Base-by-base conservation (phyloP, 1,140 invertebrate species). In the Magallana ariakensis region DNA sequence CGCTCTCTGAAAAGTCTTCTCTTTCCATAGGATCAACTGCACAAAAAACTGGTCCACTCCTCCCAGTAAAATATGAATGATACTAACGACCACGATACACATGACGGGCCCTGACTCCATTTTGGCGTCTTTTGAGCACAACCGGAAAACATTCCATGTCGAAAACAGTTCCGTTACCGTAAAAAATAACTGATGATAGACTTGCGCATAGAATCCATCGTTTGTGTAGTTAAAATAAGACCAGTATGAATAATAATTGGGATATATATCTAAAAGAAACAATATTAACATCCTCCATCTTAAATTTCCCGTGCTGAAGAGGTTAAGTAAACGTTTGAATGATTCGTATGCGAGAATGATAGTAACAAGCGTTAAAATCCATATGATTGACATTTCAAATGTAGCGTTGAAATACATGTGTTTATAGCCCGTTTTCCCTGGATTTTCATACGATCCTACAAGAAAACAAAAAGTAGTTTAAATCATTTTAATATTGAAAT, bases 161-260 rank as follows among this genome's bases (percentile, higher is more conserved):
- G 96, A 97, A 88, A 96, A 91, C 1, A 97, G 87, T 94, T 97
- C 97, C 1, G 97, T 97, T 2, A 93, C 26, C 16, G 96, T 89
- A 56, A 96, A 89, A 92, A 97, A 97, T 83, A 97, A 91, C 91
- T 97, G 97, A 95, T 96, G 94, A 46, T 91, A 87, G 91, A 93
- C 94, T 57, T 94, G 93, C 0, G 80, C 62, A 92, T 97, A 97
- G 91, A 96, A 97, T 83, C 97, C 97, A 89, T 97, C 97, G 91
- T 97, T 97, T 95, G 96, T 97, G 91, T 97, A 97, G 94, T 97
- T 97, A 80, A 97, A 96, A 88, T 96, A 97, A 22, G 95, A 95
- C 97, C 97, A 97, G 96, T 96, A 97, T 1, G 96, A 96, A 92
- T 97, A 97, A 92, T 97, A 97, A 92, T 97, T 96, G 1, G 97